A percentile compares a stretch with the other conserved stretches of the same genome.
Conservation (phyloP, 2,888 invertebrate genomes). For the Lepidocyrtoides sp. region DNA sequence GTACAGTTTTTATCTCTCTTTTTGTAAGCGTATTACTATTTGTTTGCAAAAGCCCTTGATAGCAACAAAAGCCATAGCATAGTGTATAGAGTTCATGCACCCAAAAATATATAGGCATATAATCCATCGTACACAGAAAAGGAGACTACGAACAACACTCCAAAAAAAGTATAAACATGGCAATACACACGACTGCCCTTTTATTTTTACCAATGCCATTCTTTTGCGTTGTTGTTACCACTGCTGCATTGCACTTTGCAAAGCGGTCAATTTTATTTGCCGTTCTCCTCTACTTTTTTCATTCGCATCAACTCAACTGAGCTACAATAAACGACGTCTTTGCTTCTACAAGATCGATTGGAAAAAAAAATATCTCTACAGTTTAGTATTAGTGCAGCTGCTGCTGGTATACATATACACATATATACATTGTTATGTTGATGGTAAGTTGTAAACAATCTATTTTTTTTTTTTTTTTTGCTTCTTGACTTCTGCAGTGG, state of each 20-base stretch:
- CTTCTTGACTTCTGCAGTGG: neutral
- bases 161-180: neutral
- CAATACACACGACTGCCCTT: slow-evolving; percentile 26
- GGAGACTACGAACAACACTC: neutral
- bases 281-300: neutral
- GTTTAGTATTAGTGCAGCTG: neutral
- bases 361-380: neutral
- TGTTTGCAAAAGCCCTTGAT: slow-evolving; percentile 8
- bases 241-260: slow-evolving; percentile 61
- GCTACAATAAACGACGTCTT: neutral
- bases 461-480: neutral
- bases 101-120: neutral
- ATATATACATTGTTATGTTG: neutral
- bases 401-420: neutral
- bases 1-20: slow-evolving; percentile 44
- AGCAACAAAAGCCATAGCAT: neutral
- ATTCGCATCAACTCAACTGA: neutral
- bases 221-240: neutral
- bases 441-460: neutral
- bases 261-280: slow-evolving; percentile 36
- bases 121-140: neutral
- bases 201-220: neutral
- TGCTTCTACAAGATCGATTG: slow-evolving; percentile 28
- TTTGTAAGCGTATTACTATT: neutral
- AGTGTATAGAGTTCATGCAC: neutral